Base-by-base conservation (phyloP, 2,113 vertebrate genomes). In the Narcine bancroftii region DNA sequence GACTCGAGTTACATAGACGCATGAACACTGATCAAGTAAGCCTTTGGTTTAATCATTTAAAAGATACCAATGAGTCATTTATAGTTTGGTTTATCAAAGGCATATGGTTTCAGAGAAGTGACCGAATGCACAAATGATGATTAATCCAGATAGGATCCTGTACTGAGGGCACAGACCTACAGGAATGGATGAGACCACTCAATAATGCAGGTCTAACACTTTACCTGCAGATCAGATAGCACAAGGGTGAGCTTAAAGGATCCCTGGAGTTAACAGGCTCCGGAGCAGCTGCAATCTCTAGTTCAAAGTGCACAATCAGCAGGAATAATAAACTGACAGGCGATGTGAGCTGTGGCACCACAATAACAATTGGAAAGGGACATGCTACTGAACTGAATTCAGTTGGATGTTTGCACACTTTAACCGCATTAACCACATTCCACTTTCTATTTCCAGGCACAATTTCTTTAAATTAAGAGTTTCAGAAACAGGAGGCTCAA, bases 41-140 rank as follows among this genome's bases (percentile, higher is more conserved):
- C 39, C 39, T 77, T 77, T 77, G 39, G 75, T 77, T 83, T 53
- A 83, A 83, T 83, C 29, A 83, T 83, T 83, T 56, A 53, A 15
- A 83, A 83, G 29, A 33, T 56, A 15, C 29, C 17, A 60, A n/a
- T 36, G 53, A 7, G 33, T 29, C 45, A 53, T 53, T 11, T 81
- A n/a, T n/a, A 29, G 33, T 33, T 85, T 85, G 53, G 33, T 63
- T 87, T 60, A 87, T 63, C 53, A 19, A 63, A n/a, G 29, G 10
- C 33, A 50, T 33, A 3, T 33, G 15, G 53, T 39, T 60, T 69
- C 66, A 53, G 36, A 87, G n/a, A 36, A 19, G 56, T 83, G 2
- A 50, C n/a, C 33, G 47, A 56, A 83, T 56, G 26, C 47, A 83
- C 26, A 2, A 45, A 26, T 45, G 29, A 53, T 53, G 26, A 56